These are phyloP conservation scores for Tetrapedia diversipes DNA, from an alignment of 2,888 invertebrate genomes.

Conservation along the genomic window DNA sequence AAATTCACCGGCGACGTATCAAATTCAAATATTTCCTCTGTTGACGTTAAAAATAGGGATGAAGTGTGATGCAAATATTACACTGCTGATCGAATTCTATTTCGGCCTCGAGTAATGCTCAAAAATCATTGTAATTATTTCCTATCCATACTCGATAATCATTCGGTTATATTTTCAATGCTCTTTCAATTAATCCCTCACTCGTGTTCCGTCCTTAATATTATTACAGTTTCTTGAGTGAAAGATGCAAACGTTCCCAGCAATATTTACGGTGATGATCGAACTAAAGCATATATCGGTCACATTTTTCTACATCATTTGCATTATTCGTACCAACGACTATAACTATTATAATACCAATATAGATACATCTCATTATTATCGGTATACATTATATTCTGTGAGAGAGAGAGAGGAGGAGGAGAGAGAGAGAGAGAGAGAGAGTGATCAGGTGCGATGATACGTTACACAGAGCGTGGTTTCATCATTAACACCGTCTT, in stretches of 20 bases:
- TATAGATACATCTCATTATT: conserved; percentile 22
- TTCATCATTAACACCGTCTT: neutral
- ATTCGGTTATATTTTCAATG: neutral
- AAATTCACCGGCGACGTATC: conserved; percentile 37
- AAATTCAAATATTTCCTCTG: conserved; percentile 26
- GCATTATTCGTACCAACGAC: conserved; percentile 35
- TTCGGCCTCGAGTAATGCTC: neutral
- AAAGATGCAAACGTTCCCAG: neutral
- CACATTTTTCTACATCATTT: conserved; percentile 63
- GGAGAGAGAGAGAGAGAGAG: no score
- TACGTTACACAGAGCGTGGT: conserved; percentile 3
- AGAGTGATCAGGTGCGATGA: no score
- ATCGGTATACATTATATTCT: no score
- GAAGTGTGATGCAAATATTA: conserved; percentile 1
- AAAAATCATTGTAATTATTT: neutral
- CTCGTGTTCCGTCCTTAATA: neutral
- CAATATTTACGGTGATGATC: conserved; percentile 28
- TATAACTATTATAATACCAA: conserved; percentile 14
- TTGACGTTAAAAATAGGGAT: conserved; percentile 26
- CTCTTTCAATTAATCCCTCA: conserved; percentile 4
- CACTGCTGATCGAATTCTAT: neutral
- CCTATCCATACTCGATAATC: neutral
- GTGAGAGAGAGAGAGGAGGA: neutral
- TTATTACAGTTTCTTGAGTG: neutral
- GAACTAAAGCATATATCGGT: conserved; percentile 44